phyloP scores from a whole-genome alignment of 1,140 invertebrate genomes.

The Metaphire vulgaris region DNA sequence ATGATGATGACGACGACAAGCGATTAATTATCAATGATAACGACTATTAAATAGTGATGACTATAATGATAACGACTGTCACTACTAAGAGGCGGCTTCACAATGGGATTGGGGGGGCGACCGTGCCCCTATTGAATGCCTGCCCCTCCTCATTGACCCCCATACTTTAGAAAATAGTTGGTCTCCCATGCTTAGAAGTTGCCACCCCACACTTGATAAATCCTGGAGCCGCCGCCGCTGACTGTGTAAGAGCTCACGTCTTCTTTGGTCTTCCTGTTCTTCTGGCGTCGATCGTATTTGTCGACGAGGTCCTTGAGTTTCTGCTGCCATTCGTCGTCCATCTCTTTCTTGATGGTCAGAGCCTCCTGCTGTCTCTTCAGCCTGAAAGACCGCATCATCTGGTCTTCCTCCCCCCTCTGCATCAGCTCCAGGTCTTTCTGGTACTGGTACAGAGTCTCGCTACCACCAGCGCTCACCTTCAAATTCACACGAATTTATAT shows the following conservation, averaged over 20 bases:
- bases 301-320: slow-evolving; percentile 45
- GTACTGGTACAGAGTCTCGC: slow-evolving; percentile 42
- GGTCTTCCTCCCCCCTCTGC: slow-evolving; percentile 45
- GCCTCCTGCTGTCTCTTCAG: slow-evolving; percentile 39
- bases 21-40: neutral
- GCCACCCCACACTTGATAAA: no score
- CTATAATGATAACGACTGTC: neutral
- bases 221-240: no score
- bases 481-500: slow-evolving; percentile 38
- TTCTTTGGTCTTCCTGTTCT: slow-evolving; percentile 33
- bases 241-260: no score
- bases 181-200: no score
- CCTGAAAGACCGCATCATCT: slow-evolving; percentile 41
- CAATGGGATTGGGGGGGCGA: no score
- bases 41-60: neutral
- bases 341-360: slow-evolving; percentile 42
- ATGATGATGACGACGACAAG: neutral
- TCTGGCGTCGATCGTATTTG: slow-evolving; percentile 43
- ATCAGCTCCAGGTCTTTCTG: slow-evolving; percentile 47
- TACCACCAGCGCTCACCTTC: slow-evolving; percentile 28
- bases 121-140: no score
- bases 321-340: slow-evolving; percentile 49
- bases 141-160: no score
- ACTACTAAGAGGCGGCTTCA: neutral
- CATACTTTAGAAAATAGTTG: no score